Evolutionary conservation across 2,888 invertebrate species (phyloP).

Genomic region (Steromphala cineraria): DNA sequence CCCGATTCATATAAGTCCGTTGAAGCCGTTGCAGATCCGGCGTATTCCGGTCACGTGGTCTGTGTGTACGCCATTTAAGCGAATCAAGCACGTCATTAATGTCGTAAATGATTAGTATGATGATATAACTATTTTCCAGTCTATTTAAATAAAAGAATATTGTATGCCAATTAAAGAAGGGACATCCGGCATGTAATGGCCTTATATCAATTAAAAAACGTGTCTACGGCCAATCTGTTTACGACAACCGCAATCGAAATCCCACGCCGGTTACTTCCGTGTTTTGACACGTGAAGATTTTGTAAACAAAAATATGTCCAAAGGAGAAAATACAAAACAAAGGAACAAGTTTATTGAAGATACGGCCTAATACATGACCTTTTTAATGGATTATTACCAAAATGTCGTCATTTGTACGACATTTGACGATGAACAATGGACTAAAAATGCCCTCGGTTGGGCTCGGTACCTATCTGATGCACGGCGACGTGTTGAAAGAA

Average conservation of each 20-base stretch:
- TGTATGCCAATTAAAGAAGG: too few relatives aligned
- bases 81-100: too few relatives aligned
- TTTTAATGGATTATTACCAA: background rate
- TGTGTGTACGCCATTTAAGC: too few relatives aligned
- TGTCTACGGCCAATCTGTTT: background rate
- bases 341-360: background rate
- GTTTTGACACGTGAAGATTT: background rate
- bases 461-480: conserved; percentile 53
- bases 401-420: background rate
- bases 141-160: too few relatives aligned
- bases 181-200: too few relatives aligned
- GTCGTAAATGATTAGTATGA: too few relatives aligned
- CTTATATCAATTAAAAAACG: too few relatives aligned
- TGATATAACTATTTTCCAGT: too few relatives aligned
- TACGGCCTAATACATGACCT: background rate
- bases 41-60: too few relatives aligned
- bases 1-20: too few relatives aligned
- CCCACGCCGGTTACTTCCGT: background rate
- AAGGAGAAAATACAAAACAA: background rate
- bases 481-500: conserved; percentile 43
- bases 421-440: conserved; percentile 32
- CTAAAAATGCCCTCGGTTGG: conserved; percentile 48
- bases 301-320: background rate
- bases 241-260: background rate
- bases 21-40: too few relatives aligned